Evolutionary conservation across 2,113 vertebrate species (phyloP).

Genomic region (Python bivittatus): DNA sequence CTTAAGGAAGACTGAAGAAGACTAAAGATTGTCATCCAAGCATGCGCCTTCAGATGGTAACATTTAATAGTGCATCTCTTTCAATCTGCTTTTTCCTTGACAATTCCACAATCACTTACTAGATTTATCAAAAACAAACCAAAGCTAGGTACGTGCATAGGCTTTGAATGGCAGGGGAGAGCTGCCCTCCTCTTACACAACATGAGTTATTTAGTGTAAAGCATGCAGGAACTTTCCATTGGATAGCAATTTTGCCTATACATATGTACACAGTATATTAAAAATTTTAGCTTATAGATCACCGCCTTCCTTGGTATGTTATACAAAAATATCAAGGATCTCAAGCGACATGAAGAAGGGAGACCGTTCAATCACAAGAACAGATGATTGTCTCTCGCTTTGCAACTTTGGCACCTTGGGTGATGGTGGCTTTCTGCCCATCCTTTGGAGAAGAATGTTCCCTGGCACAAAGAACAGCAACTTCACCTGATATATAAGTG

Average conservation of each 20-base stretch:
- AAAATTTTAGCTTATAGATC: slow-evolving; percentile 69
- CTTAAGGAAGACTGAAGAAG: not conserved
- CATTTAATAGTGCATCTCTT: not conserved
- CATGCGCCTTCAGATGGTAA: not conserved
- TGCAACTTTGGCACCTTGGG: not conserved
- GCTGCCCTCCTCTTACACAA: not conserved
- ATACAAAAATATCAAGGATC: slow-evolving; percentile 66
- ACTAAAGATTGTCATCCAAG: not conserved
- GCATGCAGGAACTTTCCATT: slow-evolving; percentile 5
- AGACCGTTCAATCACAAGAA: not conserved
- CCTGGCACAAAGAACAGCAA: not conserved
- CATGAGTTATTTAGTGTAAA: not conserved
- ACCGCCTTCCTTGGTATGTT: slow-evolving; percentile 55
- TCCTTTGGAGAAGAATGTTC: not conserved
- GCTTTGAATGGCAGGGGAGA: not conserved
- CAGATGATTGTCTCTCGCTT: not conserved
- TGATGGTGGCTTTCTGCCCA: not conserved
- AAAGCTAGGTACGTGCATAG: not conserved
- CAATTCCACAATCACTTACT: not conserved
- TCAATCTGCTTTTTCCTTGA: not conserved
- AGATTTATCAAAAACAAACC: not conserved
- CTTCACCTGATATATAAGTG: not conserved
- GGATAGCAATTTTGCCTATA: slow-evolving; percentile 52
- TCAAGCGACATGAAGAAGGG: slow-evolving; percentile 48
- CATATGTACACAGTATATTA: slow-evolving; percentile 69